Evolutionary conservation across 2,113 vertebrate species (phyloP).

Genomic region (Pelobates fuscus): DNA sequence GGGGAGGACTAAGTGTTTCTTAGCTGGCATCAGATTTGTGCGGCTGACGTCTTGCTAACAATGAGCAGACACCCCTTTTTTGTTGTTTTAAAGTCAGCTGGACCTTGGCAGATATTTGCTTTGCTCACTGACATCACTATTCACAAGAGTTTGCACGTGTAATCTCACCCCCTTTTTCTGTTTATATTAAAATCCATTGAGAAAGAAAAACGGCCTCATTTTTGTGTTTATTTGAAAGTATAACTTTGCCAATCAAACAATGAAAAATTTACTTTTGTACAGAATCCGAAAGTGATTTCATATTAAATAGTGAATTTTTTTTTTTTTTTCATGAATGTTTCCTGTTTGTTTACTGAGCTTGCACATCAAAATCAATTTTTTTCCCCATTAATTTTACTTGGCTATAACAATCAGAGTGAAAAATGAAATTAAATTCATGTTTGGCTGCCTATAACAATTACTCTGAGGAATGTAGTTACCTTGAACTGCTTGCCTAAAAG

Average conservation of each 20-base stretch:
- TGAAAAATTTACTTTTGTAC: not conserved
- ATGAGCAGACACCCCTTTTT: conserved; percentile 5
- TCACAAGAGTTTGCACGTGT: not conserved
- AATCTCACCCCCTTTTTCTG: not conserved
- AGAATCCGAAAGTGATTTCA: no score
- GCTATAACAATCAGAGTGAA: no score
- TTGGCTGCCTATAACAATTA: no score
- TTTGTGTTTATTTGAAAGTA: not conserved
- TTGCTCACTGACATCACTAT: not conserved
- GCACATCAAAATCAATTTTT: no score
- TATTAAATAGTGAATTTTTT: no score
- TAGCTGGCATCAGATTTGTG: conserved; percentile 16
- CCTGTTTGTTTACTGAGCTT: no score
- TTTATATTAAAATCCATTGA: not conserved
- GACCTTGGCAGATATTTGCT: not conserved
- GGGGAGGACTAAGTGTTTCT: not conserved
- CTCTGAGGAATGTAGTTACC: no score
- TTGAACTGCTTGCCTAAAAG: no score
- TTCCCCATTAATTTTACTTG: no score
- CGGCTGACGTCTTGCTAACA: conserved; percentile 8
- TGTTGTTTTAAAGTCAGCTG: conserved; percentile 1
- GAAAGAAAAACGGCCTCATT: not conserved
- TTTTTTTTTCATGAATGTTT: no score
- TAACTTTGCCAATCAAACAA: not conserved
- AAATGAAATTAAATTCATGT: no score